Conservation (phyloP, 1,140 invertebrate species). For the Battus philenor region DNA sequence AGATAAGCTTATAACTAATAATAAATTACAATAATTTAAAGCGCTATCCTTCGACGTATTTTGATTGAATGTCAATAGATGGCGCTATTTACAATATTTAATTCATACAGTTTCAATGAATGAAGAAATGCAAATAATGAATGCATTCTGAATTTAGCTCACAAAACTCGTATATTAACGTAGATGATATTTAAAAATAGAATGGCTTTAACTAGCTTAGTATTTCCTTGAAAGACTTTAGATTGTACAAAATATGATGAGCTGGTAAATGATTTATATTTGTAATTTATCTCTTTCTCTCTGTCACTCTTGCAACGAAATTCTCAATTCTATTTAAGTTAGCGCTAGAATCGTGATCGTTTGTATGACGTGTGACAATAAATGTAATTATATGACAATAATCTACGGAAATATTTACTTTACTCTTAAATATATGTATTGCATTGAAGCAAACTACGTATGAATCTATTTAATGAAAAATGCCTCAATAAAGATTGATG, state of each 20-base stretch:
- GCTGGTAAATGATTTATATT: conserved; percentile 2
- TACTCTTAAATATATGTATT: conserved; percentile 13
- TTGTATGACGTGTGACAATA: conserved; percentile 22
- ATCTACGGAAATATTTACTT: not conserved
- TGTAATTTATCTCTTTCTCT: conserved; percentile 17
- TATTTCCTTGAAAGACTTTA: conserved; percentile 63
- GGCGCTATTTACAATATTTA: conserved; percentile 15
- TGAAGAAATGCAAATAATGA: not conserved
- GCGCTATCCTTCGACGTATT: too few species aligned
- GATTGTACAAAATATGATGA: conserved; percentile 49
- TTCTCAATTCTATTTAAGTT: conserved; percentile 13
- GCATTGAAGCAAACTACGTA: conserved; percentile 32
- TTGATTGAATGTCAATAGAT: conserved; percentile 19
- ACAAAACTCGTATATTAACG: not conserved
- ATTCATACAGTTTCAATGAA: not conserved
- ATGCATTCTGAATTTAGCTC: not conserved
- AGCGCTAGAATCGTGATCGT: conserved; percentile 1
- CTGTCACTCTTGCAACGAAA: conserved; percentile 39
- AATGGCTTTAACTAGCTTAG: conserved; percentile 72
- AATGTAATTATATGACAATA: conserved; percentile 15
- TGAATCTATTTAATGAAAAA: conserved; percentile 47
- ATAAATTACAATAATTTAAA: too few species aligned
- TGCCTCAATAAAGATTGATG: conserved; percentile 58
- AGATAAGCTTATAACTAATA: too few species aligned
- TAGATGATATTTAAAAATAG: conserved; percentile 50